These are phyloP conservation scores for Drosophila seclusa DNA, from an alignment of 2,888 invertebrate species.

Conservation along the genomic window DNA sequence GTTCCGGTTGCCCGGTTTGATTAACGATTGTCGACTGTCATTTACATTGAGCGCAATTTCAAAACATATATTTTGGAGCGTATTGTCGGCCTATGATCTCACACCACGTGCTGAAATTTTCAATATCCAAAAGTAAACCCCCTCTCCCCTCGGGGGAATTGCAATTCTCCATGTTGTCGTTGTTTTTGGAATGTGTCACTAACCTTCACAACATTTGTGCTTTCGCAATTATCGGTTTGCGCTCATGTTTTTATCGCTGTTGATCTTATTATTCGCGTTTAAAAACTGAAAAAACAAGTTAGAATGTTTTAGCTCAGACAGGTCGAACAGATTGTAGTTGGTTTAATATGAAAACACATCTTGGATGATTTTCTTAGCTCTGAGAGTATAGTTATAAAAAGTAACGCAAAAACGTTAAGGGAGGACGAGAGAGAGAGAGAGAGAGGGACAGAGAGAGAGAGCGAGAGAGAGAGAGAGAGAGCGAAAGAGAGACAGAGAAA, in stretches of 20 bases:
- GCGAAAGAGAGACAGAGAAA: fast-evolving
- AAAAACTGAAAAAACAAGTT: background rate
- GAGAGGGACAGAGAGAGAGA: no score
- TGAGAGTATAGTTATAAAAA: background rate
- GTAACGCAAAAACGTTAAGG: no score
- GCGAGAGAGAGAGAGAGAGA: no score
- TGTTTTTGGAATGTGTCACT: constrained; percentile 46
- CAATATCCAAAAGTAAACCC: constrained; percentile 39
- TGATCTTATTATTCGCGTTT: constrained; percentile 33
- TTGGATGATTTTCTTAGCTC: background rate
- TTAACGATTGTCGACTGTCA: constrained; percentile 53
- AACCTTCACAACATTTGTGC: constrained; percentile 63
- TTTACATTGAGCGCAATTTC: constrained; percentile 50
- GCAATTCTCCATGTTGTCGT: constrained; percentile 17
- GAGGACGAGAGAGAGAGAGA: no score
- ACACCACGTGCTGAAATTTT: constrained; percentile 60
- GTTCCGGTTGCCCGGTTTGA: constrained; percentile 73
- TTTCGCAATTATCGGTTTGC: constrained; percentile 29
- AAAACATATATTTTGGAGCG: constrained; percentile 6
- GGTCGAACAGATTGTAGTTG: background rate
- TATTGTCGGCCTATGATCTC: constrained; percentile 17
- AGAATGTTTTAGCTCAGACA: background rate
- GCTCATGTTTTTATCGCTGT: constrained; percentile 21
- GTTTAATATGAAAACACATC: background rate
- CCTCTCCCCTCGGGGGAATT: background rate